Conservation (phyloP, 2,888 invertebrate genomes). For the Xanthia togata region DNA sequence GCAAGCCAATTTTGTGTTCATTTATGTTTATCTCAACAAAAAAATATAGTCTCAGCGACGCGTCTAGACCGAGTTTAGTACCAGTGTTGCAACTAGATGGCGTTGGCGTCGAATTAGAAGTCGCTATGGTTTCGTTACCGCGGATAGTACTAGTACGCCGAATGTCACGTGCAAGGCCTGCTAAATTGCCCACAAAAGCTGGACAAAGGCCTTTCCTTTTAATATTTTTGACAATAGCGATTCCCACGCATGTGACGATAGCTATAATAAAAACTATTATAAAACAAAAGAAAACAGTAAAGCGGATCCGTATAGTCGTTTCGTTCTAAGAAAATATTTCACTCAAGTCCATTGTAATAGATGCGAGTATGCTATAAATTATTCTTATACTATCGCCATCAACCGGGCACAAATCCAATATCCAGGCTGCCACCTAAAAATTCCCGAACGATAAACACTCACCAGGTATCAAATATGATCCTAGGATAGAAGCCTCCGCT, state of each 20-base stretch:
- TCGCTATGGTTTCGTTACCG: slow-evolving; percentile 40
- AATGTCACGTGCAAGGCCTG: accelerated
- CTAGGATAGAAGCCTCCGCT: slow-evolving; percentile 94
- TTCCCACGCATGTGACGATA: slow-evolving; percentile 14
- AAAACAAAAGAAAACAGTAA: too few relatives aligned
- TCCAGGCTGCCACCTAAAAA: background rate
- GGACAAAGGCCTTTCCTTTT: slow-evolving; percentile 7
- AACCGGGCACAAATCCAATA: too few relatives aligned
- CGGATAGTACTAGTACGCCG: background rate
- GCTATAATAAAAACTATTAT: too few relatives aligned
- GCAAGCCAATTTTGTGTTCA: background rate
- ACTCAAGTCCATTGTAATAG: background rate
- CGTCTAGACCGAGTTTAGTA: background rate
- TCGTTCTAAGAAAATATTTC: background rate
- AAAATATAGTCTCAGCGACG: too few relatives aligned
- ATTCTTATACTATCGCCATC: background rate
- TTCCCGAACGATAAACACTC: slow-evolving; percentile 64
- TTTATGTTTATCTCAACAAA: background rate
- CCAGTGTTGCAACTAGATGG: slow-evolving; percentile 25
- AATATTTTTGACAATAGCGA: slow-evolving; percentile 28
- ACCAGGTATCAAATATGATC: slow-evolving; percentile 97
- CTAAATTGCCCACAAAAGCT: slow-evolving; percentile 17
- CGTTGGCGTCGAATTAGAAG: slow-evolving; percentile 35
- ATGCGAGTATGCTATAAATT: background rate
- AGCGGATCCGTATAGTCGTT: too few relatives aligned